These are phyloP conservation scores for Aurelia coerulea DNA, from an alignment of 30 jellyfish, hydroid and myxozoan genomes.

Conservation along the genomic window DNA sequence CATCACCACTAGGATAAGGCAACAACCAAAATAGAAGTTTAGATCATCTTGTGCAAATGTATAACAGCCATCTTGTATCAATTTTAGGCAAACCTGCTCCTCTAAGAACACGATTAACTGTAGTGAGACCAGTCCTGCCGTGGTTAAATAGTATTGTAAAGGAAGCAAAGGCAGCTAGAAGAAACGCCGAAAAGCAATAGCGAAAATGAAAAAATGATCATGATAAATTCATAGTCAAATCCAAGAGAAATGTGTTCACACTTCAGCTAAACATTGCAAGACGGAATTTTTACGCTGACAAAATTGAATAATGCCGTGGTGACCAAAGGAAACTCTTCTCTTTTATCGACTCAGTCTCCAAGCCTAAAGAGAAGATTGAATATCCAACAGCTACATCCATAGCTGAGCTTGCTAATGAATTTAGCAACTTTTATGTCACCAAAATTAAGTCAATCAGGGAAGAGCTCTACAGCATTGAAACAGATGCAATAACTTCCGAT, in stretches of 20 bases:
- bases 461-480: constrained; percentile 31
- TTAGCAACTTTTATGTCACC: not conserved
- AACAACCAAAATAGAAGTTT: constrained; percentile 19
- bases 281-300: constrained; percentile 32
- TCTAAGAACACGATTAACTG: not conserved
- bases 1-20: constrained; percentile 45
- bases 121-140: constrained; percentile 15
- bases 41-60: constrained; percentile 21
- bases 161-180: constrained; percentile 14
- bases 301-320: constrained; percentile 27
- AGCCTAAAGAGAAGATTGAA: constrained; percentile 6
- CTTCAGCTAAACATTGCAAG: constrained; percentile 28
- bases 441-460: constrained; percentile 47
- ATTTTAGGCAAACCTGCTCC: constrained; percentile 54
- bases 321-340: constrained; percentile 58
- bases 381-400: constrained; percentile 47
- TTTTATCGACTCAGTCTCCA: constrained; percentile 12
- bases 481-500: constrained; percentile 30
- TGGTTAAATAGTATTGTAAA: constrained; percentile 14
- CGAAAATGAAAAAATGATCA: constrained; percentile 10
- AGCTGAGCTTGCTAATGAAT: constrained; percentile 25
- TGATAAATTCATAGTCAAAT: constrained; percentile 1
- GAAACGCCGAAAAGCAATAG: constrained; percentile 28
- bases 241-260: constrained; percentile 29
- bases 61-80: constrained; percentile 33